Base-by-base conservation (phyloP, 2,113 vertebrate genomes). In the Erpornis zantholeuca region DNA sequence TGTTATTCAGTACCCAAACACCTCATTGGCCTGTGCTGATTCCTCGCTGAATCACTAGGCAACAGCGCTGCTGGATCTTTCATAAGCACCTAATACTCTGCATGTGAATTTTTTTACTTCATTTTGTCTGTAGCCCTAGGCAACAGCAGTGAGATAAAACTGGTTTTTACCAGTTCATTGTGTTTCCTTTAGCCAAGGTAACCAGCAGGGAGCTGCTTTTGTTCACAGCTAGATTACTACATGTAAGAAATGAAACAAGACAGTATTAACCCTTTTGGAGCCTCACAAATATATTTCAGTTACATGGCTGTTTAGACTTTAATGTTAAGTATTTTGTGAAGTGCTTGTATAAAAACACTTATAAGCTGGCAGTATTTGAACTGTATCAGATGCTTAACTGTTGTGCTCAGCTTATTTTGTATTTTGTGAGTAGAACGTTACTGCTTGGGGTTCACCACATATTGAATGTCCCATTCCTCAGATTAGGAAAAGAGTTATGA, bases 91-190 rank as follows among this genome's bases (percentile, higher is more conserved):
- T 98, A 95, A 93, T 97, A 94, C 94, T 94, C 95, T 31, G 90
- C 84, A 60, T 78, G 73, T 75, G 93, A 97, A 98, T 97, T 97
- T 95, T 97, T 97, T 97, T 81, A 97, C 97, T 97, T 98, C 96
- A 89, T 97, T 98, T 97, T 94, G 97, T 98, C 98, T 92, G 98
- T 98, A 98, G 98, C 98, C 97, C 97, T 97, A 96, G 98, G 98
- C 98, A 98, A 98, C 98, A 81, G 98, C 90, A 97, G 96, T 96
- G 98, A 97, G 97, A 94, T 96, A 93, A 97, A 96, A 97, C 98
- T 96, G 97, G 98, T 97, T 98, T 93, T 92, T 82, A 88, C 98
- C 98, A 96, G 98, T 97, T 98, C 78, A 24, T 84, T 70, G 86
- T 92, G 96, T 96, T 93, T 94, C 79, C 92, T 97, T 92, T 96